A percentile compares a stretch with the other conserved stretches of the same genome.
Conservation (phyloP, 2,797 vertebrate genomes). For the Chrosomus eos region DNA sequence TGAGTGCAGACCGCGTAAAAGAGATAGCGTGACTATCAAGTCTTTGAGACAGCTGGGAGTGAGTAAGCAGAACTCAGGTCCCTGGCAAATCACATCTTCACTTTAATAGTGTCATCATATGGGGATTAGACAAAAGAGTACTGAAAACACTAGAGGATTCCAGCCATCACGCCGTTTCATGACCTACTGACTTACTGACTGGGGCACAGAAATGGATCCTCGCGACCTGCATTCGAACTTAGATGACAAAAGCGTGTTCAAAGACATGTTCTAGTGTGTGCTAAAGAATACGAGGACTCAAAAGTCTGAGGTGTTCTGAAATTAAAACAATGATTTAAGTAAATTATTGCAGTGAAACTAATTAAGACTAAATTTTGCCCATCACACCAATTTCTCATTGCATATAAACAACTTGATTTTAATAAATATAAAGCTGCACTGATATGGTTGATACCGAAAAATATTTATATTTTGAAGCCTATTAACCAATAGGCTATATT, state of each 20-base stretch:
- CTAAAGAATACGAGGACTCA: not conserved
- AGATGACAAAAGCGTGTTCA: not conserved
- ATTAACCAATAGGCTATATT: not conserved
- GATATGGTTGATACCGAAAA: not conserved
- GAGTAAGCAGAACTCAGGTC: conserved; percentile 47
- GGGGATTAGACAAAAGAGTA: conserved; percentile 64
- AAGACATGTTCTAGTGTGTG: not conserved
- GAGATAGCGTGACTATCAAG: conserved; percentile 14
- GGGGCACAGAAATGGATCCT: conserved; percentile 25
- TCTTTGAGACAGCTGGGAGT: conserved; percentile 27
- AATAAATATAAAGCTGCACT: not conserved
- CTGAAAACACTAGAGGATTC: conserved; percentile 63
- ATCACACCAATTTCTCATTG: not conserved
- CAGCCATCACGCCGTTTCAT: conserved; percentile 59
- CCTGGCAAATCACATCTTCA: conserved; percentile 55
- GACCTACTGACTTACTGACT: conserved; percentile 57
- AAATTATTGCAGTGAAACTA: not conserved
- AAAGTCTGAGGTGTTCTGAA: not conserved
- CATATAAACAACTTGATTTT: not conserved
- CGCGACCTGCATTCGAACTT: conserved; percentile 12
- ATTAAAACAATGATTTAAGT: not conserved
- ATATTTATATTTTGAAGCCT: not conserved
- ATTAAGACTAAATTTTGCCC: not conserved
- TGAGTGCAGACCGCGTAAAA: not conserved
- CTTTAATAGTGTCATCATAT: conserved; percentile 67